Base-by-base conservation (phyloP, 2,113 vertebrate species). In the Pungitius pungitius region DNA sequence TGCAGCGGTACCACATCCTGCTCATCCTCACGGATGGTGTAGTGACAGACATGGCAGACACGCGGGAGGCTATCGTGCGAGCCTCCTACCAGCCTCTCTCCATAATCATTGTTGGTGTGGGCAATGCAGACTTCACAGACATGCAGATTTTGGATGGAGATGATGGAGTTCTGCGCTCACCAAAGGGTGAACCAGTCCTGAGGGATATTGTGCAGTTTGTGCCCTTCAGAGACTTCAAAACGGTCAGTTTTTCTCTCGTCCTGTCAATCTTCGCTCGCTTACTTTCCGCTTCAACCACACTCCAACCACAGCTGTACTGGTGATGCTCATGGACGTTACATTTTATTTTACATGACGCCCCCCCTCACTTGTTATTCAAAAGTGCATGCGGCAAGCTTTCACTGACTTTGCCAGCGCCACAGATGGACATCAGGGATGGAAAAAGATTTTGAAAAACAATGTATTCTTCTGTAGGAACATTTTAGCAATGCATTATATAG, bases 181-280 rank as follows among this genome's bases (percentile, higher is more conserved):
- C 96, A 0, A 94, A 92, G 73, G 96, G 97, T 0, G 96, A 98
- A 78, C 96, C 96, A 0, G 96, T 95, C 30, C 94, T 97, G 24
- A 91, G 96, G 0, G 96, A 98, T 93, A 97, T 99, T 0, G 96
- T 99, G 47, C 96, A 97, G 87, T 99, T 98, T 24, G 96, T 97
- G 72, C 97, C 97, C 26, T 99, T 99, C 93, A 93, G 96, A 43
- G 97, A 98, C 75, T 97, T 99, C 90, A 97, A 98, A 93, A 96
- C 95, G 6, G 96, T 98, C 83, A 95, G 97, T 94, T 51, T 15
- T 67, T 68, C 55, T 60, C 65, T 33, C 40, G 63, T 27, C 71
- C 75, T 80, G 55, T 68, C 63, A 67, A 5, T 83, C 61, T 47
- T 68, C 56, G 69, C 61, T 55, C 69, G 54, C 62, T 80, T 37